Base-by-base conservation (phyloP, 2,797 vertebrate species). In the Columba guinea region DNA sequence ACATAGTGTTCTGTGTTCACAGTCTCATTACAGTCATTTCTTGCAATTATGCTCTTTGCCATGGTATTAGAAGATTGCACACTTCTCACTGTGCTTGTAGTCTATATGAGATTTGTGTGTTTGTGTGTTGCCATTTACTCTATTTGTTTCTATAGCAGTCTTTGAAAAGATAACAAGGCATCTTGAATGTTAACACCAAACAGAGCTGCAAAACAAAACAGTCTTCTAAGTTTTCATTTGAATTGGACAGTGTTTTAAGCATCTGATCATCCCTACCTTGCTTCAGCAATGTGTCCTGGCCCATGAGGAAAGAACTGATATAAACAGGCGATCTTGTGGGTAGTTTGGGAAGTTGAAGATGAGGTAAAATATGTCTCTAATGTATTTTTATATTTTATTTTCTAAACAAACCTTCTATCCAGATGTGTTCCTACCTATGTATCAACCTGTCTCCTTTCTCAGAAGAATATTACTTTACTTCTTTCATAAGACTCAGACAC, bases 1-100 rank as follows among this genome's bases (percentile, higher is more conserved):
- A 46, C 27, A 15, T 3, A 13, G n/a, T 46, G 22, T 67, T 94
- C 70, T 82, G 30, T 71, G n/a, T 79, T 82, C 86, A 55, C 48
- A 79, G 9, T 39, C 60, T 77, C 94, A 87, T 89, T 76, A 51
- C 44, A 89, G 52, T 67, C 1, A 82, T 94, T 93, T 89, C 81
- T 96, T 58, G 49, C 63, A 92, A 84, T 92, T 95, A 88, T 28
- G 9, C 51, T 63, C 74, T 90, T 84, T 92, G 34, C 83, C 89
- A 79, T 89, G 46, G 55, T 79, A 82, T 92, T 44, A 74, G 62
- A 90, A 93, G 70, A 92, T 82, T 90, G 48, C n/a, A 87, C 77
- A 34, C 35, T 94, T 84, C 65, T 84, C 11, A 32, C 41, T 63
- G 44, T 34, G 62, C 51, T 91, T 39, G 26, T 27, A 44, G 65